Evolutionary conservation across 2,888 invertebrate species (phyloP), one percentile per base, ranked within the genome.

Genomic region (Mythimna vitellina): DNA sequence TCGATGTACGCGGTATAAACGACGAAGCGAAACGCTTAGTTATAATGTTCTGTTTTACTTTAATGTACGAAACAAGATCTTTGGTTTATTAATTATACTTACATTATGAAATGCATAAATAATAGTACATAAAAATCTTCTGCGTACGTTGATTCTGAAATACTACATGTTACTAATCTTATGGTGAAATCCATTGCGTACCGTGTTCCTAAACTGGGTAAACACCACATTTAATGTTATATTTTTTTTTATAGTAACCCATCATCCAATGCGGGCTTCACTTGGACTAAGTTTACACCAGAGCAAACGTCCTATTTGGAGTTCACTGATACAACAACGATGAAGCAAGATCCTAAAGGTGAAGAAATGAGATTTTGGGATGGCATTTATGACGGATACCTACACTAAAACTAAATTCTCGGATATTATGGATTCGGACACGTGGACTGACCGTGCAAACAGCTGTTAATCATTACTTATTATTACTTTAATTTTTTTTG

Each of bases 221-320:
- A 29, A 29, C 0, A 8, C 29, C 9, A 17, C 17, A 20, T 56
- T 29, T 12, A 42, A 42, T 42, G 14, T 42, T 4, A 14, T 42
- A 14, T 42, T 56, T 56, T 64, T 7, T 53, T 10, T 64, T 64
- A 35, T 53, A 64, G 64, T 3, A 3, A 32, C 10, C 22, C 35
- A 35, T 22, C 35, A 12, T 4, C 0, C n/a, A 8, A 3, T 60
- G 20, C 14, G 22, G 10, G 51, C 4, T 8, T 56, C 20, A 4
- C 29, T 1, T 93, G 93, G 92, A 88, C 89, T 0, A 75, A 84
- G 54, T 92, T 89, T 53, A 81, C 88, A 29, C 71, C 20, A 0
- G 29, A 56, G 0, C 49, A 8, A 1, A 17, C 49, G 14, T 1
- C 35, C 6, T 81, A 76, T 9, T 53, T 51, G 0, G 74, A 74